Evolutionary conservation across 2,888 invertebrate genomes (phyloP), one percentile per base, ranked within the genome.

Genomic region (Myathropa florea): DNA sequence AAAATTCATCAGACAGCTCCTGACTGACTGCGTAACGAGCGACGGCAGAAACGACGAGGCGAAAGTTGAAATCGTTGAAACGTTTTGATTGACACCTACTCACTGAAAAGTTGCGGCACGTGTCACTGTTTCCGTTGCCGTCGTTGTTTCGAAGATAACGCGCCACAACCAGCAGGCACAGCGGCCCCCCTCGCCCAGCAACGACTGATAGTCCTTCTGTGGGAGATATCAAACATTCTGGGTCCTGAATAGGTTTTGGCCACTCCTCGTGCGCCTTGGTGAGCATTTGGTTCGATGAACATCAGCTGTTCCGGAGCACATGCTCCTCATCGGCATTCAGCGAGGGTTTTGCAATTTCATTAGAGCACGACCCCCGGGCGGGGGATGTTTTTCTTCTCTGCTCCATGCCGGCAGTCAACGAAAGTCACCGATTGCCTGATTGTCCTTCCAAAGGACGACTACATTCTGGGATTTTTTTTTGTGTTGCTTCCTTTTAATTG

Each of bases 1-100:
- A 70, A 70, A 70, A 70, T 70, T 70, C 70, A 70, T 70, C 36
- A 70, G 67, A 76, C 59, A 76, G 33, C 28, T 39, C 26, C 36
- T 39, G 57, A 60, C n/a, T 59, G 65, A 10, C n/a, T 55, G 55
- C 33, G 21, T 12, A 57, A 57, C 21, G 33, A 23, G 24, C 18
- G 14, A 0, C 46, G 39, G 39, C 3, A n/a, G 55, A 24, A 9
- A 55, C 57, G 24, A 57, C 24, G 57, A 12, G 46, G 46, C 46
- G 18, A 14, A 39, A 4, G 46, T 18, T 46, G 46, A 65, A n/a
- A 65, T 65, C 53, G 53, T 36, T 64, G 24, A 72, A 33, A 36
- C 26, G 39, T 24, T 59, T 76, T 65, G 75, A 76, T 76, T 76
- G 75, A 76, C 75, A 67, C 59, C 59, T 59, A 57, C 64, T 60